Conservation (phyloP, 2,113 vertebrate species). For the Anthoscopus minutus region DNA sequence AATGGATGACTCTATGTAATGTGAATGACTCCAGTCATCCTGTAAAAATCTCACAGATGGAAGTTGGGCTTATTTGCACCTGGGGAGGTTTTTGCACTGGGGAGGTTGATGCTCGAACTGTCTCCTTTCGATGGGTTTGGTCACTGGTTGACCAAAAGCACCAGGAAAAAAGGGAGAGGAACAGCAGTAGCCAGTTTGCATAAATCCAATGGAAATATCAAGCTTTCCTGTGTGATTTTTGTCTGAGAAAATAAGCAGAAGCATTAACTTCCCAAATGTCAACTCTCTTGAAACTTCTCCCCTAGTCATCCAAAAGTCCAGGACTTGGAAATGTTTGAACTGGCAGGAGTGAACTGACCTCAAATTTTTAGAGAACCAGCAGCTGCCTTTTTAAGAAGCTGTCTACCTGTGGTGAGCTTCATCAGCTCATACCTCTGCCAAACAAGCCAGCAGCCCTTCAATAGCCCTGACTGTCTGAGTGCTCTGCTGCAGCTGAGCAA, state of each 20-base stretch:
- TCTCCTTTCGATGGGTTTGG: background rate
- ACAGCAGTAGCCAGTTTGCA: background rate
- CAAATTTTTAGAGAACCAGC: background rate
- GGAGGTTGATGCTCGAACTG: background rate
- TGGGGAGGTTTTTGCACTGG: background rate
- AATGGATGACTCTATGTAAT: background rate
- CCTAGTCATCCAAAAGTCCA: background rate
- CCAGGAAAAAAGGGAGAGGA: background rate
- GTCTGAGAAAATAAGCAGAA: background rate
- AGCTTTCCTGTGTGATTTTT: background rate
- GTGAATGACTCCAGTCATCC: background rate
- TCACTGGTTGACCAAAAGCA: background rate
- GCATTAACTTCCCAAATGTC: background rate
- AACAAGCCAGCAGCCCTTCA: background rate
- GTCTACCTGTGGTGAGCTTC: background rate
- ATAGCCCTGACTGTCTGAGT: background rate
- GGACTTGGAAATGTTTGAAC: background rate
- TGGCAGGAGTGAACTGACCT: background rate
- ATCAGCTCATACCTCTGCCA: background rate
- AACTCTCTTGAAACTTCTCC: background rate
- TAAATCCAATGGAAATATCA: background rate
- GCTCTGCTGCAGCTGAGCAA: background rate
- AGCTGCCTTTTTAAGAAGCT: background rate
- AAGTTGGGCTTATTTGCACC: background rate
- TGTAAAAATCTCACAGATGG: background rate